phyloP scores from a whole-genome alignment of 2,113 vertebrate genomes.

The Triplophysa rosa region DNA sequence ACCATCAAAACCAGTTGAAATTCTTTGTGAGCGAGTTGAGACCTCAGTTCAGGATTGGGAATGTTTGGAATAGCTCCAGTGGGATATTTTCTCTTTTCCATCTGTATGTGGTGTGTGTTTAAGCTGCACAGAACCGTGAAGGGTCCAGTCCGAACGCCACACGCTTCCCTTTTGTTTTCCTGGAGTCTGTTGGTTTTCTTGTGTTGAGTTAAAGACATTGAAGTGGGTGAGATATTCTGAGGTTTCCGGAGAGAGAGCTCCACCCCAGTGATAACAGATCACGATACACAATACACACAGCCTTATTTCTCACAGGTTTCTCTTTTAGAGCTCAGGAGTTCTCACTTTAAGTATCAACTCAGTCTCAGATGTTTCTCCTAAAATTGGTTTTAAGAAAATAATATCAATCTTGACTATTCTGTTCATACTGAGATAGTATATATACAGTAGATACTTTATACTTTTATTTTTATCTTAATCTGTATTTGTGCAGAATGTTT shows the following conservation, averaged over 20 bases:
- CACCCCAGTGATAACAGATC: slow-evolving; percentile 50
- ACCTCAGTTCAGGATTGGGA: not conserved
- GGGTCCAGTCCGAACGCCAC: slow-evolving; percentile 31
- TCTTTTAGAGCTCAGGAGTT: no score
- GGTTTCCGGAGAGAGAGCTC: slow-evolving; percentile 42
- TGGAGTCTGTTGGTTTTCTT: slow-evolving; percentile 43
- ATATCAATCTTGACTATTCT: no score
- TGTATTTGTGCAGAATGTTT: no score
- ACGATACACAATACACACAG: slow-evolving; percentile 36
- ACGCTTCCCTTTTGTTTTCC: slow-evolving; percentile 29
- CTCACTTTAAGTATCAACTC: no score
- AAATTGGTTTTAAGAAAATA: no score
- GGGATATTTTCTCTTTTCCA: slow-evolving; percentile 42
- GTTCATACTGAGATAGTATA: no score
- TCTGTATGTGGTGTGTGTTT: slow-evolving; percentile 20
- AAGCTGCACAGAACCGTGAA: slow-evolving; percentile 15
- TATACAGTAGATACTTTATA: no score
- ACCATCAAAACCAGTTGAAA: slow-evolving; percentile 20
- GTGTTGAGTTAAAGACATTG: slow-evolving; percentile 31
- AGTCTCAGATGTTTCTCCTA: no score
- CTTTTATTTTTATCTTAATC: no score
- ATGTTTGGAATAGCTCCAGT: slow-evolving; percentile 4
- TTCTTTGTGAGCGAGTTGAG: slow-evolving; percentile 21
- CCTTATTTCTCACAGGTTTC: not conserved
- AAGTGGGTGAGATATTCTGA: slow-evolving; percentile 32